Percentiles rank a stretch among this genome's conserved stretches.
These are phyloP conservation scores for Triplophysa siluroides DNA, from an alignment of 2,113 vertebrate species.

Conservation along the genomic window DNA sequence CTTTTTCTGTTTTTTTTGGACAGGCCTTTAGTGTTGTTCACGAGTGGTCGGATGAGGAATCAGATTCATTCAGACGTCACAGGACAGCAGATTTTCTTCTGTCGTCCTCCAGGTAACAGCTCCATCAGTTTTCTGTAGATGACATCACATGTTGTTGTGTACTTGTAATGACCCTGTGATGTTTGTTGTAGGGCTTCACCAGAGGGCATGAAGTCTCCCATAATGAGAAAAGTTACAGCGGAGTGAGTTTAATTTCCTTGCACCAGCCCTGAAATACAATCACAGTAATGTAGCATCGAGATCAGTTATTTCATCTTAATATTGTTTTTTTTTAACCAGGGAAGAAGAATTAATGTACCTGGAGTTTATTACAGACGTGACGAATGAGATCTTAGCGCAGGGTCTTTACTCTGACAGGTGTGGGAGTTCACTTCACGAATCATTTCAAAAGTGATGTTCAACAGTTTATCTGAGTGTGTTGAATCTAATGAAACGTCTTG, in stretches of 20 bases:
- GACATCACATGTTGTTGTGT: background rate
- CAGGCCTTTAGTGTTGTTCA: constrained; percentile 64
- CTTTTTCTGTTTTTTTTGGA: constrained; percentile 22
- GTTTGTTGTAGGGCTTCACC: constrained; percentile 59
- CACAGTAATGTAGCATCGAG: background rate
- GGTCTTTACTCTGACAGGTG: constrained; percentile 90
- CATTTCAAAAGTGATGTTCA: background rate
- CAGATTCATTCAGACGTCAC: constrained; percentile 56
- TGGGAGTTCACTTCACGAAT: background rate
- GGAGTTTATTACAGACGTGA: constrained; percentile 88
- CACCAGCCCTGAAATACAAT: background rate
- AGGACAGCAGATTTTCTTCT: constrained; percentile 39
- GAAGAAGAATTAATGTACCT: constrained; percentile 90
- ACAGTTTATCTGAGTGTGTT: background rate
- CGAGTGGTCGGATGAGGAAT: constrained; percentile 62
- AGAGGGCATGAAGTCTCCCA: constrained; percentile 61
- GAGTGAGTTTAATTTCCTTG: constrained; percentile 75
- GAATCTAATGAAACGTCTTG: constrained; percentile 9
- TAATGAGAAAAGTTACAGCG: constrained; percentile 64
- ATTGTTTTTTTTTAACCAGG: constrained; percentile 70
- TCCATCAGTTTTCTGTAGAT: background rate
- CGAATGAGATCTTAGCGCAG: constrained; percentile 87
- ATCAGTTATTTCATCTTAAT: background rate
- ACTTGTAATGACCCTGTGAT: background rate
- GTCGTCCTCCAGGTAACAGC: constrained; percentile 72